Evolutionary conservation across 2,888 invertebrate species (phyloP).

Genomic region (Pediacus dermestoides): DNA sequence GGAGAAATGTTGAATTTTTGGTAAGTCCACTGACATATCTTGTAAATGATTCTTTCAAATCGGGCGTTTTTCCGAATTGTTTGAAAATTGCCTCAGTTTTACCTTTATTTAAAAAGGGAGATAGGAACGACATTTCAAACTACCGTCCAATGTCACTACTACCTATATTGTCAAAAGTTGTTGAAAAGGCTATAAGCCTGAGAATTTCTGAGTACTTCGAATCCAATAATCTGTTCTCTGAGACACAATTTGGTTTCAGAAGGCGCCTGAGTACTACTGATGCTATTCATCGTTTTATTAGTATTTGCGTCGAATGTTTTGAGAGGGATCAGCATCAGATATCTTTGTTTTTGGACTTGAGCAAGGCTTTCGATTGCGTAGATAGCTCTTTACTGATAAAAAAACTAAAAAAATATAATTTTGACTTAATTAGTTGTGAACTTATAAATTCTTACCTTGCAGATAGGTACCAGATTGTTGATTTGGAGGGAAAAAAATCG

Average conservation of each 20-base stretch:
- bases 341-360: not conserved
- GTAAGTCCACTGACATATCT: not conserved
- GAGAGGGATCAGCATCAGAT: not conserved
- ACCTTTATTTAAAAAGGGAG: not conserved
- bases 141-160: not conserved
- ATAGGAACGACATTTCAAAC: not conserved
- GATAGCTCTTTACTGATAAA: not conserved
- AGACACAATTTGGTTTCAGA: not conserved
- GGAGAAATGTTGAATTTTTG: not conserved
- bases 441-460: not conserved
- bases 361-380: conserved; percentile 1
- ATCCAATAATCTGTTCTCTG: not conserved
- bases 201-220: not conserved
- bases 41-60: not conserved
- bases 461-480: not conserved
- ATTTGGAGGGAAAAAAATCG: not conserved
- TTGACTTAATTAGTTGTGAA: not conserved
- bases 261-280: not conserved
- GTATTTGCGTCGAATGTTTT: not conserved
- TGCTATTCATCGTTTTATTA: not conserved
- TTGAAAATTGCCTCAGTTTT: not conserved
- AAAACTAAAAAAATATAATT: not conserved
- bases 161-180: not conserved
- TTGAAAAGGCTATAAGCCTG: not conserved
- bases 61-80: not conserved